Evolutionary conservation across 2,113 vertebrate genomes (phyloP), one percentile per base, ranked within the genome.

Genomic region (Rhabdomys dilectus): DNA sequence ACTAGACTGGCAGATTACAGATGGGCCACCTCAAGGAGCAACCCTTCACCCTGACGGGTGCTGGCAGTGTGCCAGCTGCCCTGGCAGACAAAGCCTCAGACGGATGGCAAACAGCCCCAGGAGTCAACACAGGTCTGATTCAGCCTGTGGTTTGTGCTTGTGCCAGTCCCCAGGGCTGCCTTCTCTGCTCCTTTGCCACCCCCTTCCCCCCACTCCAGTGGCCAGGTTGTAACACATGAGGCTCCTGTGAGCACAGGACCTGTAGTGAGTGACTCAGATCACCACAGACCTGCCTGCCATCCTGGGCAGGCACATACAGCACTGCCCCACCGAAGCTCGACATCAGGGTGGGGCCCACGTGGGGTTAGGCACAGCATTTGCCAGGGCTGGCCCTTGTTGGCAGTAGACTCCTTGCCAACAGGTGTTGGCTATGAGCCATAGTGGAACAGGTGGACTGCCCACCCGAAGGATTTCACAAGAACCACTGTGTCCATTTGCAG

Each of bases 51-150:
- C 77, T 34, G 85, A 66, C 58, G 88, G 75, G 45, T 66, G 56
- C 93, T 97, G 98, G 95, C 95, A 3, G 0, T 45, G 3, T 70
- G 93, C 96, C 97, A 68, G 51, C 88, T 92, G 82, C 60, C 64
- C 60, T 60, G 60, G 88, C 92, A 91, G 89, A 91, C 94, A 96
- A 94, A 94, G 72, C 88, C 72, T 70, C 93, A 97, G 97, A 98
- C 85, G 0, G 89, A 97, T 66, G 89, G 97, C 93, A 97, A 96
- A 97, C 90, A 97, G 66, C 91, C 91, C 78, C 93, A 93, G 45
- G 39, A 94, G 82, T 45, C 62, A 2, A 10, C 12, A 13, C 81
- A 75, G 53, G 53, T 92, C 94, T 93, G 96, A 97, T 68, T 95
- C 77, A 94, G 48, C 77, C 53, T 4, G 60, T 10, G 92, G 48